Evolutionary conservation across 2,888 invertebrate species (phyloP), one percentile per base, ranked within the genome.

Genomic region (Stramonita haemastoma): DNA sequence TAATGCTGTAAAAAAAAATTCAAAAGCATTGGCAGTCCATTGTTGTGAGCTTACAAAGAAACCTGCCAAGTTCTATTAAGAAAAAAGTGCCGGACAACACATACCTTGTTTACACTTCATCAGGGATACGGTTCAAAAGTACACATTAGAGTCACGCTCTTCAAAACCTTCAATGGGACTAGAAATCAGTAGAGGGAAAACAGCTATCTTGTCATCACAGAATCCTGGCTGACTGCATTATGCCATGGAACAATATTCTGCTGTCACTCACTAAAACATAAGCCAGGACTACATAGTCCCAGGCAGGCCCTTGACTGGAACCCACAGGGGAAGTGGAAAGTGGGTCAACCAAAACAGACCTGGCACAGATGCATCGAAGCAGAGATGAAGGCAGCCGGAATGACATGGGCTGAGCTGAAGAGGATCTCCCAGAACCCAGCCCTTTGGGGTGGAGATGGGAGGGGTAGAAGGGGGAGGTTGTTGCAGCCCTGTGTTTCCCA

Each of bases 21-120:
- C 46, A 46, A 89, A 89, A 85, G 89, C 85, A 89, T 89, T 73
- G n/a, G 46, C 85, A 89, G 85, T 89, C 85, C 73, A 32, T 89
- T 66, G 73, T 87, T 17, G 79, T 46, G 57, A 17, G 86, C 81
- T 34, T 81, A n/a, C 34, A 86, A 86, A 86, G 86, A 70, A 56
- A 86, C 86, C 87, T 36, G 26, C 73, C 19, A 73, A 46, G 22
- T 36, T 26, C 87, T 73, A 87, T 73, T 87, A 46, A n/a, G n/a
- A 66, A 79, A 88, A 83, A 83, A 36, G 86, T 66, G 32, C 36
- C n/a, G 83, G 60, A n/a, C 66, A 8, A 66, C 36, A 26, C 88
- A 83, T 83, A 83, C 36, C 66, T 66, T 11, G 83, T 46, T 66
- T 8, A 29, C 22, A 66, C 5, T 60, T 66, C 88, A 70, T 60